Conservation (phyloP, 2,797 vertebrate species). For the Astyanax mexicanus region DNA sequence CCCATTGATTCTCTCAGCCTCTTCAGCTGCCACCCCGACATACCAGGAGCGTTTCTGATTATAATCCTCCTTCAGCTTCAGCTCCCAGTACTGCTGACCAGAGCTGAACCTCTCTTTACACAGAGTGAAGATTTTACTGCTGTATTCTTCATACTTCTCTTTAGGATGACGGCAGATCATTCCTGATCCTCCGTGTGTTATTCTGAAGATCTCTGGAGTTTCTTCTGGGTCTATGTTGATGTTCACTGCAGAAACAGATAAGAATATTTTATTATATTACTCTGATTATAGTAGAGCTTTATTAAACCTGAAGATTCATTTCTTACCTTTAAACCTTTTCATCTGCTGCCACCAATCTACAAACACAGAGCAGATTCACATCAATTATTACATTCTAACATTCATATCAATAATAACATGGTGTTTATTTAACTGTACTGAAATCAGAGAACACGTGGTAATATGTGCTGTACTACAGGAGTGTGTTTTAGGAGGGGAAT, state of each 20-base stretch:
- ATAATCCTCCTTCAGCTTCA: not conserved
- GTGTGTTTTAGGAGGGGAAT: no score
- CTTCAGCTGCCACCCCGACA: constrained; percentile 23
- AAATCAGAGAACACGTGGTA: no score
- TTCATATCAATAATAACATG: no score
- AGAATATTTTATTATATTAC: not conserved
- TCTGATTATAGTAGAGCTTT: not conserved
- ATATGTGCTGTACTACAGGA: no score
- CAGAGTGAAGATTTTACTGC: constrained; percentile 3
- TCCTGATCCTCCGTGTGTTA: not conserved
- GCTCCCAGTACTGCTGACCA: constrained; percentile 37
- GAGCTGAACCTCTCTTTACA: not conserved
- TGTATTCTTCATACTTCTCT: not conserved
- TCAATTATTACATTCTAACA: no score
- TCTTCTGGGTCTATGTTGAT: not conserved
- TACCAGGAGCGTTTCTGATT: constrained; percentile 35
- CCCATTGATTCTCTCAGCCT: not conserved
- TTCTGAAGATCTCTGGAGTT: not conserved
- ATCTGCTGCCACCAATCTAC: constrained; percentile 14
- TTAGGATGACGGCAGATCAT: not conserved
- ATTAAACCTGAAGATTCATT: not conserved
- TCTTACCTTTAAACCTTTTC: constrained; percentile 15
- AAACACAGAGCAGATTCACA: not conserved
- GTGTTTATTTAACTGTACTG: no score
- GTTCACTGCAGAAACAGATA: not conserved